A percentile compares a stretch with the other conserved stretches of the same genome.
These are phyloP conservation scores for Ceramica pisi DNA, from an alignment of 2,888 invertebrate species.

Conservation along the genomic window DNA sequence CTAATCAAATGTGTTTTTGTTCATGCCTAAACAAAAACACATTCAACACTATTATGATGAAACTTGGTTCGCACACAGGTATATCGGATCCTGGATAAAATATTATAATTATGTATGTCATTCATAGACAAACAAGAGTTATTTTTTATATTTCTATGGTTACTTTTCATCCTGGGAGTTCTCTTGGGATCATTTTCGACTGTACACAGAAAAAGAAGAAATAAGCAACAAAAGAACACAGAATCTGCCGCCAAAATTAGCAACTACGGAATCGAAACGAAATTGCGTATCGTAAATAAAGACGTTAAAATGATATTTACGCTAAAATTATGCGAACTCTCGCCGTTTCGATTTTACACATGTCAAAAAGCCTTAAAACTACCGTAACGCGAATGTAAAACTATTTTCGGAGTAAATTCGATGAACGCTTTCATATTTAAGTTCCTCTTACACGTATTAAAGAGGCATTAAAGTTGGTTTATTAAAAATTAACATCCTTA, in stretches of 20 bases:
- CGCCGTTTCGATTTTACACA: slow-evolving; percentile 31
- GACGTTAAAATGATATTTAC: slow-evolving; percentile 54
- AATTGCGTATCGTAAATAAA: slow-evolving; percentile 55
- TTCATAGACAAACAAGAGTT: too few relatives aligned
- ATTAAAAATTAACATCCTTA: not conserved
- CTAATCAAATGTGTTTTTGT: too few relatives aligned
- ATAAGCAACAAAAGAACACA: not conserved
- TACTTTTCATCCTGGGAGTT: too few relatives aligned
- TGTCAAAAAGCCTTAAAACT: slow-evolving; percentile 37
- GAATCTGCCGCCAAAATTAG: slow-evolving; percentile 25
- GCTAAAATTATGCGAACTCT: slow-evolving; percentile 45
- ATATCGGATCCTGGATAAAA: too few relatives aligned
- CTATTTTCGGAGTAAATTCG: slow-evolving; percentile 45
- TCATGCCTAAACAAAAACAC: too few relatives aligned
- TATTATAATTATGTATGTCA: too few relatives aligned
- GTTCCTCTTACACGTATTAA: slow-evolving; percentile 29
- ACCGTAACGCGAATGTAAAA: slow-evolving; percentile 30
- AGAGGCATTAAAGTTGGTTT: not conserved
- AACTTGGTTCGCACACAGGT: too few relatives aligned
- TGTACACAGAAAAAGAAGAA: too few relatives aligned
- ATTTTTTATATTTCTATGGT: too few relatives aligned
- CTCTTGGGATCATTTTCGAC: too few relatives aligned
- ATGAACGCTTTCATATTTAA: slow-evolving; percentile 38
- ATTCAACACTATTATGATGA: too few relatives aligned
- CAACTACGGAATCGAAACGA: slow-evolving; percentile 43